Evolutionary conservation across 2,888 invertebrate species (phyloP).

Genomic region (Arge pagana): DNA sequence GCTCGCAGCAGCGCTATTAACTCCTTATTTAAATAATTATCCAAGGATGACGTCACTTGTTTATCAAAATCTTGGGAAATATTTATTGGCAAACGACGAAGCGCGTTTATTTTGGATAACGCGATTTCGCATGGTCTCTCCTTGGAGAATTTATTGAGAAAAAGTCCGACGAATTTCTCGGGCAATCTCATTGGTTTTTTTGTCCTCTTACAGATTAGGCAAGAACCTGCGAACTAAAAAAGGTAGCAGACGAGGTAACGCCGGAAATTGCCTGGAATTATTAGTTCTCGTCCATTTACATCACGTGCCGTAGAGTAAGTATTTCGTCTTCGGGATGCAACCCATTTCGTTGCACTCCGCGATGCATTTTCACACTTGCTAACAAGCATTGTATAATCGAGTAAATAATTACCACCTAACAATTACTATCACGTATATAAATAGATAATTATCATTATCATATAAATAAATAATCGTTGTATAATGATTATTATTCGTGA

Average conservation of each 20-base stretch:
- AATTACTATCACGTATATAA: too few relatives aligned
- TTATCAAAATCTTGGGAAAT: conserved; percentile 2
- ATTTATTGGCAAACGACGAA: not conserved
- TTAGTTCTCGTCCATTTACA: conserved; percentile 81
- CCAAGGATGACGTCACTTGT: conserved; percentile 6
- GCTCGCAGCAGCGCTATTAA: not conserved
- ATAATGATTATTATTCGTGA: too few relatives aligned
- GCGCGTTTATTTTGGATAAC: not conserved
- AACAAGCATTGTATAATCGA: too few relatives aligned
- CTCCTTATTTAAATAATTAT: conserved; percentile 4
- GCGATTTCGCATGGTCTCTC: too few relatives aligned
- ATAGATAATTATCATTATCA: too few relatives aligned
- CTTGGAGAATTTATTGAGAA: too few relatives aligned
- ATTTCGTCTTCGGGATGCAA: too few relatives aligned
- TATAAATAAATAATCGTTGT: too few relatives aligned
- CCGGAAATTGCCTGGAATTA: conserved; percentile 83
- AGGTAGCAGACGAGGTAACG: conserved; percentile 83
- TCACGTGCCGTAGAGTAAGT: conserved; percentile 78
- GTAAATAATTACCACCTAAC: too few relatives aligned
- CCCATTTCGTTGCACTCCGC: too few relatives aligned
- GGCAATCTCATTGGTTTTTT: not conserved
- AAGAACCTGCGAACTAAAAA: conserved; percentile 82
- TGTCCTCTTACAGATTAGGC: conserved; percentile 68
- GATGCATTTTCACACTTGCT: too few relatives aligned
- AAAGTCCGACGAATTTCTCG: not conserved